Percentiles rank a stretch among this genome's conserved stretches.
Evolutionary conservation across 2,888 invertebrate genomes (phyloP).

Genomic region (Aporophyla lueneburgensis): DNA sequence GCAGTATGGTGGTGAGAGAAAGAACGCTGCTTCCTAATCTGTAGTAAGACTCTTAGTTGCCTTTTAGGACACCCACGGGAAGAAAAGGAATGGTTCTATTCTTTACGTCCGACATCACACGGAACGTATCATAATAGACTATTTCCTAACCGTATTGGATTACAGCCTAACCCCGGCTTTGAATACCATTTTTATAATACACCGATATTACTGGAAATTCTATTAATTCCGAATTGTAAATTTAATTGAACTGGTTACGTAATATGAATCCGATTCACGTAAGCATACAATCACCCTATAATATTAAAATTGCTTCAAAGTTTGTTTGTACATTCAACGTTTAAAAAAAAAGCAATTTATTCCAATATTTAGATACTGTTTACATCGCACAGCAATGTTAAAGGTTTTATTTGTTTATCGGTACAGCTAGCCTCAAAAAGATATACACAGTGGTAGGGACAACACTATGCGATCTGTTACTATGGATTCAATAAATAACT

Average conservation of each 20-base stretch:
- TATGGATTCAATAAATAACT: neutral
- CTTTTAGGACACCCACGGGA: too few relatives aligned
- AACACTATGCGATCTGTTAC: too few relatives aligned
- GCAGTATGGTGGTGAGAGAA: too few relatives aligned
- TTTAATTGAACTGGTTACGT: conserved; percentile 31
- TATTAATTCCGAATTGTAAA: conserved; percentile 26
- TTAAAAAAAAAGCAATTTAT: conserved; percentile 17
- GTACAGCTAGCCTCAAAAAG: neutral
- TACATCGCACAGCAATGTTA: conserved; percentile 5
- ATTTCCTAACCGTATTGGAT: neutral
- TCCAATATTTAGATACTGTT: conserved; percentile 9
- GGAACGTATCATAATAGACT: too few relatives aligned
- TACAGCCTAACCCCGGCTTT: too few relatives aligned
- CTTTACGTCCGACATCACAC: too few relatives aligned
- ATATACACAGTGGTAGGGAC: too few relatives aligned
- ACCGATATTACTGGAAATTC: conserved; percentile 8
- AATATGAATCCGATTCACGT: neutral
- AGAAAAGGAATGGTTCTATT: too few relatives aligned
- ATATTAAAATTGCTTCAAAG: conserved; percentile 22
- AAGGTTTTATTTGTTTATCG: conserved; percentile 32
- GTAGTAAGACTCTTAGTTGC: too few relatives aligned
- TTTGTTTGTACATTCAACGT: conserved; percentile 17
- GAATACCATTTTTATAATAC: conserved; percentile 20
- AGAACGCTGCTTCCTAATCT: too few relatives aligned
- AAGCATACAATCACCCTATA: neutral